Base-by-base conservation (phyloP, 2,888 invertebrate species). In the Drosophila gaucha region DNA sequence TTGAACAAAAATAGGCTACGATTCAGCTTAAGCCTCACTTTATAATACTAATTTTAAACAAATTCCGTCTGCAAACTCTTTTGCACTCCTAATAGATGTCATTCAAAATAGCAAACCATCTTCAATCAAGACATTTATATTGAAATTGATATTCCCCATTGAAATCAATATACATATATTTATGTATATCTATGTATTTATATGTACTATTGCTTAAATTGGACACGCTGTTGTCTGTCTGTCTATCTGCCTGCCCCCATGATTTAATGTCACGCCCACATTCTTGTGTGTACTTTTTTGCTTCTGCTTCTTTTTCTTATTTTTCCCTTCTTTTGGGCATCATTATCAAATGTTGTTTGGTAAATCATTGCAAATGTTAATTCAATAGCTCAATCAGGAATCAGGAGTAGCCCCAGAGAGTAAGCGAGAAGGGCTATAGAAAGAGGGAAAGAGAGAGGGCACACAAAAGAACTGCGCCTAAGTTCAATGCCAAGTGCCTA, bases 351-450 rank as follows among this genome's bases (percentile, higher is more conserved):
- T 83, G 78, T 65, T 82, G 80, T 79, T 75, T 74, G 72, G 79
- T 59, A 74, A 86, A 75, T 86, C 79, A 88, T 77, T 72, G 85
- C 78, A 79, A 84, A 87, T 85, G 80, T 80, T 77, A 79, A 82
- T 82, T 82, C 82, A 82, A 82, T 82, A 66, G 82, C 86, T 82
- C 86, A 82, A 82, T 86, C 86, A 78, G 44, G 55, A 54, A 60
- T 56, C 71, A 73, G 60, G 58, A 51, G 46, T 56, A 58, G 49
- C 59, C 58, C 68, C 36, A 59, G 33, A 31, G 47, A 30, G 43
- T 6, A 22, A 33, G 26, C 30, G 22, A 33, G 2, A 18, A 18
- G 3, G n/a, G 18, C 20, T 14, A 43, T 16, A 28, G 31, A 20
- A 3, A 24, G 28, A 3, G 24, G 6, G 9, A 1, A n/a, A 18